Conservation (phyloP, 2,888 invertebrate species). For the Dyspetes luteomarginatus region DNA sequence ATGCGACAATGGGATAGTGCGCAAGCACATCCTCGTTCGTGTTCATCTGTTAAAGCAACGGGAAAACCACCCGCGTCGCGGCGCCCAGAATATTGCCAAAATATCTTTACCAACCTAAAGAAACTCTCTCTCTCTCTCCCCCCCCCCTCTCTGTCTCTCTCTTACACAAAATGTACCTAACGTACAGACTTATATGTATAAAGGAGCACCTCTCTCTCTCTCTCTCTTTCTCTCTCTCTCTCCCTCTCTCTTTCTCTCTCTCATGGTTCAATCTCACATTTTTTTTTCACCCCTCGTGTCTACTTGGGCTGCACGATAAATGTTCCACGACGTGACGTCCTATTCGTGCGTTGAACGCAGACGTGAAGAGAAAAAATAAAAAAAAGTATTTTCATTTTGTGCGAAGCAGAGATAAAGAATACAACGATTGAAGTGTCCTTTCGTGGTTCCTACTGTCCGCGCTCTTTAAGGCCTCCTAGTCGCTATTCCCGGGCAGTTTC, state of each 20-base stretch:
- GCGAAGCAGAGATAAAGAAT: neutral
- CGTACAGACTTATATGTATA: no score
- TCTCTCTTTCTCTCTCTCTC: no score
- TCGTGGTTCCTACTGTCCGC: conserved; percentile 21
- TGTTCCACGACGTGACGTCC: conserved; percentile 32
- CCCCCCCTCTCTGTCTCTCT: no score
- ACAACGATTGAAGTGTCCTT: conserved; percentile 18
- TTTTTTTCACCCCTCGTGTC: conserved; percentile 45
- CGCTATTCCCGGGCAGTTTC: conserved; percentile 54
- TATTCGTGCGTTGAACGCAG: neutral
- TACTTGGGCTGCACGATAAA: conserved; percentile 55
- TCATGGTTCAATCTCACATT: neutral
- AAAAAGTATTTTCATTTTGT: no score
- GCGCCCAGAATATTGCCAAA: conserved; percentile 70
- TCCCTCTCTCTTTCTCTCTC: no score
- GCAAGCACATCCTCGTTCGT: conserved; percentile 18
- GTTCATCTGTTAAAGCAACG: conserved; percentile 33
- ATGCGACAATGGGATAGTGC: conserved; percentile 66
- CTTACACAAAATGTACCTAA: no score
- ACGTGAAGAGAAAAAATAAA: no score
- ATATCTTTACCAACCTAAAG: conserved; percentile 41
- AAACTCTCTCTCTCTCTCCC: neutral
- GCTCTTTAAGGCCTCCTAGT: no score
- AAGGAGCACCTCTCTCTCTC: no score
- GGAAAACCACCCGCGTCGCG: conserved; percentile 74